Base-by-base conservation (phyloP, 1,140 invertebrate species). In the Achroia grisella region DNA sequence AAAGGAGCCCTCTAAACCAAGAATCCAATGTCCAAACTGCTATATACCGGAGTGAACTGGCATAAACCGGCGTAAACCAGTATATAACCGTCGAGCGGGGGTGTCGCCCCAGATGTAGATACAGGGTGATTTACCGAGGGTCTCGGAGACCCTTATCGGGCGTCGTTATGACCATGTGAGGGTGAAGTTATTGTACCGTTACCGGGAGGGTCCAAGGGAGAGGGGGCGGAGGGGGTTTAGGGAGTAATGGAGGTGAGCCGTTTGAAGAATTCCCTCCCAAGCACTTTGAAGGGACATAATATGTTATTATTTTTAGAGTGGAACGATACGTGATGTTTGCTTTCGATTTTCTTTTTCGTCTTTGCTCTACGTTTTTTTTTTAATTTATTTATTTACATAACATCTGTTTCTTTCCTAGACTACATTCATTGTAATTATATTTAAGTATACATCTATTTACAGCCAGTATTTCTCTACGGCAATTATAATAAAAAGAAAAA, bases 151-250 rank as follows among this genome's bases (percentile, higher is more conserved):
- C 76, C 79, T 83, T 81, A 81, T 83, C 77, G 66, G 50, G 58
- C 52, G 66, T 68, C 75, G 79, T 83, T 83, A 83, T 83, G 79
- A 83, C 79, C 79, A 83, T 83, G 74, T 83, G 76, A 80, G 79
- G 74, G 73, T 67, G 73, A 64, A 71, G 70, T 75, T 76, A 75
- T 74, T 66, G 68, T 73, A 64, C 62, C 46, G 44, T 46, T 34
- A 42, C 39, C 10, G 15, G 53, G 52, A 58, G 56, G 42, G 46
- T 23, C 17, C 17, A 6, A 23, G 17, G 17, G 17, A 3, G 17
- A 6, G 2, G 2, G 17, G 6, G 17, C 2, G 17, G 17, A 23
- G 17, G 17, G 17, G 17, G 17, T 6, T 44, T 45, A 48, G 36
- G 48, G 61, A 57, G 64, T 63, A 57, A 60, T 58, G 58, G 68